Conservation (phyloP, 2,113 vertebrate genomes). For the Tragelaphus imberbis region DNA sequence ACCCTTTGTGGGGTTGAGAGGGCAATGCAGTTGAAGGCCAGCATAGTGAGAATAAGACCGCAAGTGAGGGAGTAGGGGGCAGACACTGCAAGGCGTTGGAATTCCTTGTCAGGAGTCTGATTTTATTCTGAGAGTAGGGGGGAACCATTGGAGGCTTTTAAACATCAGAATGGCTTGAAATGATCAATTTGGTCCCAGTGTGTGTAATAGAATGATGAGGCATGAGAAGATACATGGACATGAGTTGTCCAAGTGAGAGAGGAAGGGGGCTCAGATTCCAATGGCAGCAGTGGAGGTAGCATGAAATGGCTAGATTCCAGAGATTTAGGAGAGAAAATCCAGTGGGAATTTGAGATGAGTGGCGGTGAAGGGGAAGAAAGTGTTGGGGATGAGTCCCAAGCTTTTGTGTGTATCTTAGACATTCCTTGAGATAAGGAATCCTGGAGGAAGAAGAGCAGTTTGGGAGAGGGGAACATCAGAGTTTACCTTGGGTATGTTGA, state of each 20-base stretch:
- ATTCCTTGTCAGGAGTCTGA: neutral
- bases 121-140: conserved; percentile 1
- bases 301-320: neutral
- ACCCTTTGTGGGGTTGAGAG: neutral
- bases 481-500: neutral
- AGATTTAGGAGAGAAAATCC: neutral
- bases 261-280: neutral
- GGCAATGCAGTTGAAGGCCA: neutral
- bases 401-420: neutral
- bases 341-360: neutral
- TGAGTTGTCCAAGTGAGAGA: neutral
- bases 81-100: neutral
- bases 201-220: neutral
- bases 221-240: neutral
- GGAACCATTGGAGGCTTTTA: neutral
- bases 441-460: neutral
- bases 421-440: neutral
- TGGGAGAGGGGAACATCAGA: neutral
- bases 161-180: neutral
- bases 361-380: neutral
- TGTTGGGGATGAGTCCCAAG: neutral
- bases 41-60: neutral
- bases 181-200: neutral
- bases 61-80: no score
- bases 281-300: neutral